Conservation (phyloP, 2,888 invertebrate species). For the Lasioglossum oenotherae region DNA sequence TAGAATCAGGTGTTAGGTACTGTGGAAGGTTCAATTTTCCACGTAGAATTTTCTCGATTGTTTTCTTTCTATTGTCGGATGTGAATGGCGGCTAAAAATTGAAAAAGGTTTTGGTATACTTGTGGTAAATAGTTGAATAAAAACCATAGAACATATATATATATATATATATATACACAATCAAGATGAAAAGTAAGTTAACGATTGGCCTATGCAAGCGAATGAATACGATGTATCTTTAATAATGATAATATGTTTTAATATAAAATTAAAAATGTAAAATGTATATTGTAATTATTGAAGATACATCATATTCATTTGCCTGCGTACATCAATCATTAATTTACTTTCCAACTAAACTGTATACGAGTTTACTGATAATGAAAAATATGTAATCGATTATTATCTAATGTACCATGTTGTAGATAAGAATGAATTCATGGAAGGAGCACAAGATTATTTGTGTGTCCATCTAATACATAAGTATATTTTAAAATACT, state of each 20-base stretch:
- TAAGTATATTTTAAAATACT: constrained; percentile 77
- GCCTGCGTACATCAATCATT: not conserved
- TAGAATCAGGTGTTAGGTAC: constrained; percentile 97
- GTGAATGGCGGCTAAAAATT: constrained; percentile 96
- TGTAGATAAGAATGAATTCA: not conserved
- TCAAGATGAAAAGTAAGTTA: not conserved
- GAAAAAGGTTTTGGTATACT: not conserved
- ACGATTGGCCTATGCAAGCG: too few species aligned
- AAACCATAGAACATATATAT: not conserved
- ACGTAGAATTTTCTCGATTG: constrained; percentile 99
- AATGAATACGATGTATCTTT: not conserved
- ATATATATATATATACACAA: not conserved
- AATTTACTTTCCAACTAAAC: not conserved
- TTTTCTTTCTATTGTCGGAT: constrained; percentile 98
- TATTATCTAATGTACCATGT: not conserved
- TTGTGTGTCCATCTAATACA: not conserved
- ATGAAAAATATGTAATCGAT: not conserved
- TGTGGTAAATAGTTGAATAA: not conserved
- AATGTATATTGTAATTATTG: too few species aligned
- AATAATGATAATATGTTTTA: not conserved
- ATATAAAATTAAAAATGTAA: too few species aligned
- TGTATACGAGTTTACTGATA: not conserved
- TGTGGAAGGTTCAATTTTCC: constrained; percentile 97
- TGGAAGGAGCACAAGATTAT: not conserved
- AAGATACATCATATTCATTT: too few species aligned